Evolutionary conservation across 1,140 invertebrate species (phyloP), one percentile per base, ranked within the genome.

Genomic region (Spodoptera frugiperda): DNA sequence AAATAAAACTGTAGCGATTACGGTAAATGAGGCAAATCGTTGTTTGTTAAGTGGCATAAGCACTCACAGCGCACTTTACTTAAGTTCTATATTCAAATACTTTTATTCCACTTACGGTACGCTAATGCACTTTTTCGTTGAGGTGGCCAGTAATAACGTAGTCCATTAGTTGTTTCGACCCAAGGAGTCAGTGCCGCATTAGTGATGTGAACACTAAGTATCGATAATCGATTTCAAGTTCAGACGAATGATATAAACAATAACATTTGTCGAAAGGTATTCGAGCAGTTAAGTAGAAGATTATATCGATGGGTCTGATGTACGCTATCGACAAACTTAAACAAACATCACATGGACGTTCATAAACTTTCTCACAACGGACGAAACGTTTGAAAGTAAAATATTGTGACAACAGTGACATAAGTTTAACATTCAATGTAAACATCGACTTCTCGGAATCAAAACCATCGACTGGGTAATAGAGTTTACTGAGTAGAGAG

Each of bases 71-170:
- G 86, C 83, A 88, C 88, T 90, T 89, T 87, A 85, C 86, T 90
- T 88, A 86, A 87, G 84, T 79, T 88, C 85, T 88, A 87, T 91
- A 92, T 92, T 92, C 89, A 90, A 91, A 93, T 91, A 91, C 87
- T 91, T 89, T 88, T 92, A 89, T 91, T 67, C 87, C 87, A 91
- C 87, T 91, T 87, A 91, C 84, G 79, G 82, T 84, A 86, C 86
- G 86, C 88, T 91, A 93, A 93, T 93, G 90, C 84, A 91, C 85
- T 93, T 93, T 91, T 92, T 91, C 85, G 86, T 89, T 63, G 83
- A 87, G 82, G 85, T 89, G 84, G 83, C 84, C 83, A 82, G 87
- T 91, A 91, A 92, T 92, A 91, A 88, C 83, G 78, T 76, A 81
- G 81, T 87, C 85, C 89, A 92, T 91, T 90, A 92, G 84, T 85